These are phyloP conservation scores for Phalanger gymnotis DNA, from an alignment of 2,797 vertebrate genomes.

Conservation along the genomic window DNA sequence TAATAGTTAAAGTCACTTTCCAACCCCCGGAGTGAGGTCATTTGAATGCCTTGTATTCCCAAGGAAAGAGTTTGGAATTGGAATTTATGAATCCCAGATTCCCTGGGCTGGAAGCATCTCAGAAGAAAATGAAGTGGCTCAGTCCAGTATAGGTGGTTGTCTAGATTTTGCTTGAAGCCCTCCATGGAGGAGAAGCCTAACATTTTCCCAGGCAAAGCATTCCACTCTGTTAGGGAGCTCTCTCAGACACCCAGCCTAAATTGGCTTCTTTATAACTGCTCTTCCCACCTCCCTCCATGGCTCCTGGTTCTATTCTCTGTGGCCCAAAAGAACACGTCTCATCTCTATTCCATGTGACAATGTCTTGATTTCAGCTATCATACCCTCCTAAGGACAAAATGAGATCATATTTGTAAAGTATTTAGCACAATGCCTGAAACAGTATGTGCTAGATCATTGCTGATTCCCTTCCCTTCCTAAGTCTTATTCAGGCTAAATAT, in stretches of 20 bases:
- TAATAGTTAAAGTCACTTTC: neutral
- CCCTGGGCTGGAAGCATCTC: neutral
- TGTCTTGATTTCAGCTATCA: neutral
- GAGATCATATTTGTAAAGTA: neutral
- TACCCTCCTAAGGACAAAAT: neutral
- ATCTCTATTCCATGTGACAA: neutral
- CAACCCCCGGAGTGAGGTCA: neutral
- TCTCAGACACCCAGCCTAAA: neutral
- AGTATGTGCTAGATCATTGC: neutral
- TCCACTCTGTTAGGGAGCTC: neutral
- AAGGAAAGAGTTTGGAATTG: neutral
- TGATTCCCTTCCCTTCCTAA: neutral
- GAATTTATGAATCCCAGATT: neutral
- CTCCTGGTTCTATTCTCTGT: neutral
- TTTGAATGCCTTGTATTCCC: neutral
- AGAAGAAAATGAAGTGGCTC: neutral
- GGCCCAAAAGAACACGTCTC: neutral
- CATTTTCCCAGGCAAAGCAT: neutral
- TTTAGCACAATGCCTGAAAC: neutral
- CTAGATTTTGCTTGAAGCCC: neutral
- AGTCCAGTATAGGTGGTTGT: too few species aligned
- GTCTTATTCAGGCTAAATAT: neutral
- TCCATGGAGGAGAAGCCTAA: neutral
- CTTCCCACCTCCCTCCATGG: too few species aligned
- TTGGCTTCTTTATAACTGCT: neutral